phyloP scores from a whole-genome alignment of 1,140 invertebrate genomes.

The Antheraea mylitta region DNA sequence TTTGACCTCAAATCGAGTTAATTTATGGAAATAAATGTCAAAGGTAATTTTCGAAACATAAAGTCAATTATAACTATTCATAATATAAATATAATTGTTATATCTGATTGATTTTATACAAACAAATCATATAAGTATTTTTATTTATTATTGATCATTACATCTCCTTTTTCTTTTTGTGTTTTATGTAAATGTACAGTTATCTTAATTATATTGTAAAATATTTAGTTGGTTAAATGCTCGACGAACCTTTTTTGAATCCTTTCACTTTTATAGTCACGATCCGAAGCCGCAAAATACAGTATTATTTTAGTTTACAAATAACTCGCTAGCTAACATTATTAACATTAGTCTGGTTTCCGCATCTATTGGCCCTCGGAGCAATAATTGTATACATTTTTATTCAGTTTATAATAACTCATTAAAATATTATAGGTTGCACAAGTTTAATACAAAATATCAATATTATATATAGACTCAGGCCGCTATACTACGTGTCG shows the following conservation, averaged over 20 bases:
- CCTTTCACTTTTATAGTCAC: constrained; percentile 17
- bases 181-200: neutral
- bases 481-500: no score
- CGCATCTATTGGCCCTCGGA: no score
- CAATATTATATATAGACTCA: no score
- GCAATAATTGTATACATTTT: no score
- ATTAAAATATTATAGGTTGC: no score
- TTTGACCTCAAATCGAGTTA: neutral
- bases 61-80: neutral
- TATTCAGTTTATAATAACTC: no score
- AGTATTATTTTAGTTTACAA: neutral
- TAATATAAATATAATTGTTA: neutral
- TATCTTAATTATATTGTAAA: constrained; percentile 1
- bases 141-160: no score
- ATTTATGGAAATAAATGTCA: neutral
- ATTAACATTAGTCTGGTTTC: no score
- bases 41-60: neutral
- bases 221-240: neutral
- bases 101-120: neutral
- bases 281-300: neutral
- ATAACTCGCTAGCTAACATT: neutral
- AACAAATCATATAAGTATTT: no score
- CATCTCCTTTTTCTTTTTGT: no score
- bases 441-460: no score
- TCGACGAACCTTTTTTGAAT: constrained; percentile 3